Evolutionary conservation across 2,888 invertebrate species (phyloP), one percentile per base, ranked within the genome.

Genomic region (Tenodera sinensis): DNA sequence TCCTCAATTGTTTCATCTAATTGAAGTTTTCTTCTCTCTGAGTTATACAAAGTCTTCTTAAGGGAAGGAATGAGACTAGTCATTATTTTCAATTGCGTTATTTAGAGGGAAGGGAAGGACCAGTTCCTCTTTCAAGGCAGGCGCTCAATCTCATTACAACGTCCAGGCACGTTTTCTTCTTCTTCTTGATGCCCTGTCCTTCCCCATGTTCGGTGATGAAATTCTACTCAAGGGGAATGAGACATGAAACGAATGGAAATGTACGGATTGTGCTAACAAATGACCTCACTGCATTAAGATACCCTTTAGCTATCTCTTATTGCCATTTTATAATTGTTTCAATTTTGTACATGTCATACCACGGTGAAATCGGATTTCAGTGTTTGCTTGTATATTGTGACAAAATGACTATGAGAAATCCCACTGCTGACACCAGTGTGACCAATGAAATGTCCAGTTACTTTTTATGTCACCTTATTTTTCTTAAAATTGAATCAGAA

Each of bases 11-110:
- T 85, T 85, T 85, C 85, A 47, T 54, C 27, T 85, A 47, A 85
- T 47, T 85, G 47, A 85, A 85, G 47, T 85, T 85, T 42, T 42
- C 47, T 47, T 85, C 54, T 71, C 54, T 42, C 27, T 27, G 27
- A 84, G n/a, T 20, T 8, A 34, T 47, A 85, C 42, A 47, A 47
- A 42, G 85, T 54, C 85, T 15, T 85, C 42, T 85, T 42, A 85
- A 85, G 85, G 54, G 27, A 71, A 71, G 85, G 28, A 85, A 85
- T 85, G 85, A 85, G 85, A 20, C 85, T 27, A 9, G 85, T 85
- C 85, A 85, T 85, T 85, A 85, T 85, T 85, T 85, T 85, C 34
- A 85, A 85, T 85, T 85, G 85, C 85, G 85, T 85, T 85, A 85
- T 85, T 42, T 85, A 27, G 85, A 54, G 27, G n/a, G 85, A 85